Evolutionary conservation across 2,888 invertebrate genomes (phyloP).

Genomic region (Leucophora obtusa): DNA sequence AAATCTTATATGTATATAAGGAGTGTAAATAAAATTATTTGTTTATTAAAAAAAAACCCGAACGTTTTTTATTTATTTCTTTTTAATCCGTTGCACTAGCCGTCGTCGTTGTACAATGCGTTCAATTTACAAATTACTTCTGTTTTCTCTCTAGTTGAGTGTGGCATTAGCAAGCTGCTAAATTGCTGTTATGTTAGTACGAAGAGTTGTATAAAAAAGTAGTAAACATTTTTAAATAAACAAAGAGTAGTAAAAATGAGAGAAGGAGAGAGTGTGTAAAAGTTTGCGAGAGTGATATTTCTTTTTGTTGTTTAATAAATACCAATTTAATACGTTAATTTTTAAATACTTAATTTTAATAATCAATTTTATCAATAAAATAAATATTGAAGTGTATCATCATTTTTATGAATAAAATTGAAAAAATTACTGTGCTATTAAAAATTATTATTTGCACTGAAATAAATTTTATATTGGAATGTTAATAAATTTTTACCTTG

Average conservation of each 20-base stretch:
- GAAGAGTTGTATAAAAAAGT: conserved; percentile 41
- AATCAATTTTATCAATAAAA: conserved; percentile 43
- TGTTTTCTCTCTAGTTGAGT: conserved; percentile 53
- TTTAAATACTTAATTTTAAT: conserved; percentile 43
- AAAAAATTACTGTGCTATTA: not conserved
- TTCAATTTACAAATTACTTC: conserved; percentile 58
- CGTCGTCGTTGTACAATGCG: conserved; percentile 26
- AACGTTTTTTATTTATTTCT: conserved; percentile 3
- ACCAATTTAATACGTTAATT: conserved; percentile 20
- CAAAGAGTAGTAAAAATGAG: not conserved
- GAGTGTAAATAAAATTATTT: not conserved
- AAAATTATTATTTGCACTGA: conserved; percentile 2
- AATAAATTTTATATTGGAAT: not conserved
- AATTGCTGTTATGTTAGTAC: conserved; percentile 38
- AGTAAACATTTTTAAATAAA: conserved; percentile 13
- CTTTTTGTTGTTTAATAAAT: not conserved
- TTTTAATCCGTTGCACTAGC: conserved; percentile 39
- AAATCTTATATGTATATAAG: not conserved
- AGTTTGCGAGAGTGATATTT: not conserved
- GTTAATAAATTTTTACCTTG: too few relatives aligned
- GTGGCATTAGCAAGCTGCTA: conserved; percentile 44
- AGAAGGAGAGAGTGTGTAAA: not conserved
- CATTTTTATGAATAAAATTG: not conserved
- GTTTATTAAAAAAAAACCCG: not conserved
- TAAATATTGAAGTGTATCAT: conserved; percentile 13